phyloP scores from a whole-genome alignment of 2,113 vertebrate species.

The Hippocampus abdominalis region DNA sequence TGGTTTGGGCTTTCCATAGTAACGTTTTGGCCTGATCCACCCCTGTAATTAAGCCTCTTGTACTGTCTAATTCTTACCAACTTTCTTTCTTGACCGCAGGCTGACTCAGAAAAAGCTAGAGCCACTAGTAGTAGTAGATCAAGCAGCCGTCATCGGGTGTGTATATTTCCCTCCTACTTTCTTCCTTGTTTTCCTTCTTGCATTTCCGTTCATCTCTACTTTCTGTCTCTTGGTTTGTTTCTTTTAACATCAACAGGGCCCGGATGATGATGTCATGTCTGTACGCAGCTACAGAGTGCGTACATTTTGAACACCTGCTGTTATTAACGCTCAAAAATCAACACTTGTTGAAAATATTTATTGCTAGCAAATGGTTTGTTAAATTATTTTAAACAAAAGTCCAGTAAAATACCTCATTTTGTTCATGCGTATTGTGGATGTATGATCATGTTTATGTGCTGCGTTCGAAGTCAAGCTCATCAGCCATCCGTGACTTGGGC shows the following conservation, averaged over 20 bases:
- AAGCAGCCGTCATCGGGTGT: constrained; percentile 82
- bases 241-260: constrained; percentile 68
- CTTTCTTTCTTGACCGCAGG: constrained; percentile 78
- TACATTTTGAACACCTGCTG: constrained; percentile 49
- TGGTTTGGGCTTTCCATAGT: constrained; percentile 29
- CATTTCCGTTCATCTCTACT: constrained; percentile 34
- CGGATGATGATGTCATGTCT: constrained; percentile 71
- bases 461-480: constrained; percentile 74
- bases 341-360: constrained; percentile 28
- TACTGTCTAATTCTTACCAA: constrained; percentile 45
- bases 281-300: constrained; percentile 76
- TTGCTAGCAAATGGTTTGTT: background rate
- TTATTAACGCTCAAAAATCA: constrained; percentile 9
- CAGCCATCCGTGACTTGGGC: constrained; percentile 67
- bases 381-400: background rate
- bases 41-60: constrained; percentile 18
- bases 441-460: constrained; percentile 25
- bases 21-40: constrained; percentile 26
- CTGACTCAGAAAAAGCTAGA: constrained; percentile 88
- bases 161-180: constrained; percentile 65
- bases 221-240: constrained; percentile 40
- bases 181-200: constrained; percentile 32
- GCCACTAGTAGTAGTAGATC: constrained; percentile 72
- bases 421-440: background rate
- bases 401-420: background rate